Conservation (phyloP, 2,797 vertebrate genomes). For the Spinibarbus caldwelli region DNA sequence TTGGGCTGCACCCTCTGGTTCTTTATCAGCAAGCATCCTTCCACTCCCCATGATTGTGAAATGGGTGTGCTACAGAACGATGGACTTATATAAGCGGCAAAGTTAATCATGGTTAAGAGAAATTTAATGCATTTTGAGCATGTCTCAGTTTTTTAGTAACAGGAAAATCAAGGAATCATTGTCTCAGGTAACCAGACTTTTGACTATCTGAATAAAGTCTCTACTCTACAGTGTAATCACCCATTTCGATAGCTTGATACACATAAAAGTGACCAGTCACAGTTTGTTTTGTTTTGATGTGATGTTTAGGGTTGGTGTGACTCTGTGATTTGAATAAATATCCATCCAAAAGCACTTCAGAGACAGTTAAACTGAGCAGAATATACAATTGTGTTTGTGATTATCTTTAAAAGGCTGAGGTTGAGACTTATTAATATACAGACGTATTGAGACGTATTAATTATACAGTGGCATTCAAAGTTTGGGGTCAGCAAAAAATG, state of each 20-base stretch:
- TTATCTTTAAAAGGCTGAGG: background rate
- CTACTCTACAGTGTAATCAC: background rate
- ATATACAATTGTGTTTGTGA: background rate
- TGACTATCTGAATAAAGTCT: background rate
- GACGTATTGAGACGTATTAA: too few species aligned
- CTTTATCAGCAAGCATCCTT: constrained; percentile 46
- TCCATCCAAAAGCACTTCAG: background rate
- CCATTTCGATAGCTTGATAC: background rate
- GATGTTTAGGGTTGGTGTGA: background rate
- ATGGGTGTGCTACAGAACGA: constrained; percentile 20
- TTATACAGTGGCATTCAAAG: background rate
- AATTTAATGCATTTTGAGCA: background rate
- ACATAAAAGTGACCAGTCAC: background rate
- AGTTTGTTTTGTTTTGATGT: background rate
- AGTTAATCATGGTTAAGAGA: background rate
- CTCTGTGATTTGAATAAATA: background rate
- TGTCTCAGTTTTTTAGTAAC: background rate
- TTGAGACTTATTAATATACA: too few species aligned
- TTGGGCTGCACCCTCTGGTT: constrained; percentile 46
- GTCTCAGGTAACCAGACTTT: background rate
- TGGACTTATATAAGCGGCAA: constrained; percentile 10
- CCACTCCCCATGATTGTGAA: constrained; percentile 30
- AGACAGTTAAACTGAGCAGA: background rate
- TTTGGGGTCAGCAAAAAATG: too few species aligned
- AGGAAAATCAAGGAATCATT: background rate